Evolutionary conservation across 1,140 invertebrate genomes (phyloP).

Genomic region (Bathynomus jamesi): DNA sequence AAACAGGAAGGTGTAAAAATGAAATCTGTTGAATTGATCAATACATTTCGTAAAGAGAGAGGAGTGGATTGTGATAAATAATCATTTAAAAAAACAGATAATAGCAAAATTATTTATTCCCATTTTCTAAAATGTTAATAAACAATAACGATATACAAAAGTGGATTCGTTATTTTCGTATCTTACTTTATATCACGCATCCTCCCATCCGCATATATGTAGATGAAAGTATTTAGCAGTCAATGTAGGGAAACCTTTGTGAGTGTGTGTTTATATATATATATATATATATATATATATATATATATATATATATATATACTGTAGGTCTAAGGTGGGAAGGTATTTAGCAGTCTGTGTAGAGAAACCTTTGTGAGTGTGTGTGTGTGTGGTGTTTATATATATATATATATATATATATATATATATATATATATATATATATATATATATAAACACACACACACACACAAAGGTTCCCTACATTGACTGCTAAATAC

Average conservation of each 20-base stretch:
- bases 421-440: neutral
- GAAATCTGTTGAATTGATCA: too few relatives aligned
- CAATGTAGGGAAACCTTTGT: neutral
- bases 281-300: neutral
- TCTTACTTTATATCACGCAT: neutral
- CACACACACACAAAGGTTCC: too few relatives aligned
- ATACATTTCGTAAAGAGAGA: too few relatives aligned
- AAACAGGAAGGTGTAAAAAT: too few relatives aligned
- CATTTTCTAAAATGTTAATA: constrained; percentile 2
- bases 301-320: neutral
- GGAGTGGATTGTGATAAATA: too few relatives aligned
- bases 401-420: neutral
- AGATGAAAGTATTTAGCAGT: neutral
- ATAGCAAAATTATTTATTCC: too few relatives aligned
- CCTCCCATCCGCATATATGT: neutral
- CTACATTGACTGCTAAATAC: too few relatives aligned
- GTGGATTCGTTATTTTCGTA: neutral
- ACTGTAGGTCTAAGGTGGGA: neutral
- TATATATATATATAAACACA: too few relatives aligned
- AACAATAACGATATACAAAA: neutral
- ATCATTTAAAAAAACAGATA: too few relatives aligned
- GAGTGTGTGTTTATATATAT: neutral
- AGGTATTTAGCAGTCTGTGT: neutral
- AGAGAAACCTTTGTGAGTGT: neutral
- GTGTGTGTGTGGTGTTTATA: too few relatives aligned